A percentile compares a stretch with the other conserved stretches of the same genome.
Conservation (phyloP, 2,113 vertebrate genomes). For the Bagarius yarrelli region DNA sequence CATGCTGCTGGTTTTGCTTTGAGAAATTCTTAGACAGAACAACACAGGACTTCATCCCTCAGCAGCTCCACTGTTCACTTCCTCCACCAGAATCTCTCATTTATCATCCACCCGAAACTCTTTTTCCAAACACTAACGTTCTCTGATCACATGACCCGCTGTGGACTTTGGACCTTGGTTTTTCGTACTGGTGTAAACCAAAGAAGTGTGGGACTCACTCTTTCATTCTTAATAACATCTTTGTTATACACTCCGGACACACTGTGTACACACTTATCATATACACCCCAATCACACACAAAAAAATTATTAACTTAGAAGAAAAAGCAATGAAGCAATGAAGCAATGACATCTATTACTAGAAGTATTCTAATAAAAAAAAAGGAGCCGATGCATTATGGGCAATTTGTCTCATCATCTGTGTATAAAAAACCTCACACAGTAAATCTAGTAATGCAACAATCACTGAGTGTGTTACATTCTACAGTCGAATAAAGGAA, state of each 20-base stretch:
- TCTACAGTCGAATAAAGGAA: not conserved
- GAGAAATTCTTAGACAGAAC: too few species aligned
- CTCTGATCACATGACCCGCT: not conserved
- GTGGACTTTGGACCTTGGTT: not conserved
- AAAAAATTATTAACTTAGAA: not conserved
- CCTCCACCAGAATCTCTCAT: not conserved
- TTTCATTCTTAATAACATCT: too few species aligned
- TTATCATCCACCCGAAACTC: not conserved
- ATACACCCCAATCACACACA: too few species aligned
- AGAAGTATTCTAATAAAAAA: too few species aligned
- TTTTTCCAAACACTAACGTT: not conserved
- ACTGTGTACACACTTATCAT: too few species aligned
- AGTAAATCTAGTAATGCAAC: too few species aligned
- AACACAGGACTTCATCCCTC: not conserved
- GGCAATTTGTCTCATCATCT: not conserved
- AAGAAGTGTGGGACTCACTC: not conserved
- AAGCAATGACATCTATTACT: too few species aligned
- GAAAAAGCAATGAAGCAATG: too few species aligned
- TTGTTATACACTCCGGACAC: too few species aligned
- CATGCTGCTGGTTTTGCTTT: not conserved
- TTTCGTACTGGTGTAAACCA: not conserved
- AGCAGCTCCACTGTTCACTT: not conserved
- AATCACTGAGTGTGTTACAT: too few species aligned
- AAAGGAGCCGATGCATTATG: too few species aligned
- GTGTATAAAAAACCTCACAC: not conserved